Evolutionary conservation across 2,888 invertebrate genomes (phyloP), one percentile per base, ranked within the genome.

Genomic region (Ischnura elegans): DNA sequence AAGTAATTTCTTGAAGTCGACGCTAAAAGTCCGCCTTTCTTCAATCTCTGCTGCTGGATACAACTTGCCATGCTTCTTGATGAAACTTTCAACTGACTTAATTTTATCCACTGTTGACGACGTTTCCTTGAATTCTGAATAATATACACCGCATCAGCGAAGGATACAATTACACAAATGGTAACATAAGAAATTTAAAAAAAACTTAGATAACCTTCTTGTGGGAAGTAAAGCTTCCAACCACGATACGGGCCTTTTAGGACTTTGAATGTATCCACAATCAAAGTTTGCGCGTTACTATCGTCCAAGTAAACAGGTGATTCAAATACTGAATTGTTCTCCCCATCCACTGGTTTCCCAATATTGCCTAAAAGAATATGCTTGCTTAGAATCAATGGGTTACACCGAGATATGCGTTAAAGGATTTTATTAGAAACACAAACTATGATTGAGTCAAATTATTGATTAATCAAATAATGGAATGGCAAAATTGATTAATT

Each of bases 191-290:
- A 86, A 25, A 42, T 19, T 19, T 19, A 45, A 36, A 93, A 29
- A 84, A 29, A 42, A 42, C 66, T 46, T 45, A 47, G n/a, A 85
- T 95, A 95, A 97, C 97, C 97, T 96, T 97, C 97, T 93, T 97
- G 96, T 66, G 97, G 97, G 95, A 98, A 98, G 96, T 98, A 99
- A 16, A 98, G 96, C 94, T 97, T 97, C 98, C 98, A 98, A 42
- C 97, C 97, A 94, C 97, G 96, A 95, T 97, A 98, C 8, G 96
- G 96, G 47, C 95, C 93, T 76, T 13, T 43, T 36, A 86, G 36
- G 36, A 87, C 94, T 43, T 94, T 76, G 51, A 93, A 87, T 16
- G 45, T 36, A 29, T 94, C 94, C 85, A 93, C 93, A 13, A 94
- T 94, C 29, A 93, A 76, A 6, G 93, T 93, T 61, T 94, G 94